Base-by-base conservation (phyloP, 2,888 invertebrate species). In the Callyntrura sp. region DNA sequence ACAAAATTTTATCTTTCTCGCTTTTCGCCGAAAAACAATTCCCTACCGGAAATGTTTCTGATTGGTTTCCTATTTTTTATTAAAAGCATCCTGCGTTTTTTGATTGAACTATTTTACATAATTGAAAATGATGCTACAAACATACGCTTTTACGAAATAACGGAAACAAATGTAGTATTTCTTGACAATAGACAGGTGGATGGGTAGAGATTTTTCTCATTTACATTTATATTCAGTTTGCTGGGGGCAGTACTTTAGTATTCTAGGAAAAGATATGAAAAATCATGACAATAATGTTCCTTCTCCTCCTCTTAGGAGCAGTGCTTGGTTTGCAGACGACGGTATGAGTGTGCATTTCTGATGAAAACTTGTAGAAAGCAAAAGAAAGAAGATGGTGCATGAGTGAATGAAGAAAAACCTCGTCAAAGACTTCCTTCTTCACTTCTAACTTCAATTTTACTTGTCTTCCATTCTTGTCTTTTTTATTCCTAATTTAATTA, bases 241-340 rank as follows among this genome's bases (percentile, higher is more conserved):
- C 55, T 78, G 55, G 55, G 51, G 51, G 78, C 20, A 55, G 9
- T 78, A 48, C 57, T 78, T 51, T 28, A 55, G 78, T 78, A n/a
- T 55, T n/a, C 70, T 25, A 20, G 45, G 2, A 45, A 62, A 62
- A 48, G 48, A 45, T 88, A 57, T 70, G 79, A 78, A 73, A 55
- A 68, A 57, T 85, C 83, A 28, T 85, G 25, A 48, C 83, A 60
- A 89, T 83, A 65, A 83, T 87, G 25, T 91, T 83, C 81, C 81
- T 81, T 81, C 81, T 78, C 70, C 76, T 51, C 55, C 76, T 60
- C 86, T 78, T 92, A 93, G 92, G 93, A 82, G 85, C 91, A 68
- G 91, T 83, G 85, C 90, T 91, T 89, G 91, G 93, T 85, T 90
- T 92, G 90, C 93, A 93, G 92, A 93, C 93, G 45, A 92, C 92